phyloP scores from a whole-genome alignment of 2,888 invertebrate genomes.

The Ophion obscuratus region DNA sequence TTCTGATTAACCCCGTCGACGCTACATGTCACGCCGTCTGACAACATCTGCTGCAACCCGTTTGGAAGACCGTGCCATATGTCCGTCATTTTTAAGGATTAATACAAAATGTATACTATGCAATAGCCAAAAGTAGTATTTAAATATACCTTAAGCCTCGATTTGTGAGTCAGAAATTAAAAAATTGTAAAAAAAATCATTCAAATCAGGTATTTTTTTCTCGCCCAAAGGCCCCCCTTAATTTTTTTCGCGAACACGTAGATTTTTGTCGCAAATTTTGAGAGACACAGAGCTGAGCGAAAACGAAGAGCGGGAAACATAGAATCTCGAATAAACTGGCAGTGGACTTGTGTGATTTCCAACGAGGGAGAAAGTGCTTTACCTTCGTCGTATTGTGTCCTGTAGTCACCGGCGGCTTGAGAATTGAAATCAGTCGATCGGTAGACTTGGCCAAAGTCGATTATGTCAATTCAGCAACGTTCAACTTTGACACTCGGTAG shows the following conservation, averaged over 20 bases:
- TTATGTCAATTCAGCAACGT: slow-evolving; percentile 18
- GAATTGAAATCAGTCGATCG: slow-evolving; percentile 59
- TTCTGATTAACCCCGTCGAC: not conserved
- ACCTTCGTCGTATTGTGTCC: slow-evolving; percentile 58
- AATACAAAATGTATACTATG: too few relatives aligned
- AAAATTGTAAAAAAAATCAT: too few relatives aligned
- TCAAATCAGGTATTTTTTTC: too few relatives aligned
- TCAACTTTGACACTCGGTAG: not conserved
- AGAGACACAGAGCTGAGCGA: not conserved
- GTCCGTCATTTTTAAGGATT: too few relatives aligned
- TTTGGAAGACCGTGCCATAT: too few relatives aligned
- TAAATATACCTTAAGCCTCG: too few relatives aligned
- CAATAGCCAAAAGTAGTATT: too few relatives aligned
- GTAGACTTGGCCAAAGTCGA: slow-evolving; percentile 57
- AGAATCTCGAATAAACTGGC: slow-evolving; percentile 16
- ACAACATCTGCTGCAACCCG: too few relatives aligned
- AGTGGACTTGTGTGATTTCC: slow-evolving; percentile 21
- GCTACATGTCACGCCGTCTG: too few relatives aligned
- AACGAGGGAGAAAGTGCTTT: slow-evolving; percentile 69
- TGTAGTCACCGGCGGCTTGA: slow-evolving; percentile 52
- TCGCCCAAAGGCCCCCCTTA: too few relatives aligned
- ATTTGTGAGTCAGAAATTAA: not conserved
- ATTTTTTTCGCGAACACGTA: not conserved
- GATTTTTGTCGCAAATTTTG: not conserved
- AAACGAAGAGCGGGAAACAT: slow-evolving; percentile 2